A percentile compares a stretch with the other conserved stretches of the same genome.
These are phyloP conservation scores for Laothoe populi DNA, from an alignment of 2,888 invertebrate species.

Conservation along the genomic window DNA sequence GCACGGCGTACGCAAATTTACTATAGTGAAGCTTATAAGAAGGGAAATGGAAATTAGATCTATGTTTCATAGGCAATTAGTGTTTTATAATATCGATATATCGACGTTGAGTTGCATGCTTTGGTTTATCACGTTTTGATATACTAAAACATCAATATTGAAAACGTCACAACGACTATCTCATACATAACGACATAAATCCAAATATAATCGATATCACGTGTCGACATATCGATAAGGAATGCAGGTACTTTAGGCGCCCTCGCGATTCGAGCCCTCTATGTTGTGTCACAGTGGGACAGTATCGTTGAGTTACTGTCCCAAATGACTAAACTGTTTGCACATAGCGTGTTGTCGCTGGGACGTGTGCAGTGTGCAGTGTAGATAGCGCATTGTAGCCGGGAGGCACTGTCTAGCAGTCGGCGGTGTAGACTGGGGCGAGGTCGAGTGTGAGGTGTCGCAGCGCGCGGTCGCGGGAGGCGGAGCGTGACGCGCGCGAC, in stretches of 20 bases:
- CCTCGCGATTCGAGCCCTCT: constrained; percentile 31
- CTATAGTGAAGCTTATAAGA: constrained; percentile 19
- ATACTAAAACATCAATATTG: constrained; percentile 13
- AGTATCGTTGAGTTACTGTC: constrained; percentile 7
- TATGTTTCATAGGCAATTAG: constrained; percentile 16
- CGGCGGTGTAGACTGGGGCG: constrained; percentile 90
- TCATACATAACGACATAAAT: not conserved
- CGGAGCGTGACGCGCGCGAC: constrained; percentile 92
- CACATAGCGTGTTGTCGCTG: no score
- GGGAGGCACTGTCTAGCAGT: constrained; percentile 56
- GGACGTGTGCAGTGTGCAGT: no score
- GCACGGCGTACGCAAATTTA: constrained; percentile 13
- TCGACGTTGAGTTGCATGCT: constrained; percentile 8
- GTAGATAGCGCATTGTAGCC: no score
- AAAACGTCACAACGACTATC: not conserved
- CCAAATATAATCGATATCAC: constrained; percentile 19
- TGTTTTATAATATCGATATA: constrained; percentile 25
- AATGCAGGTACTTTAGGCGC: constrained; percentile 22
- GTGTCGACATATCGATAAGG: constrained; percentile 25
- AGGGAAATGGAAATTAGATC: constrained; percentile 27
- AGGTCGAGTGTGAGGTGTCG: constrained; percentile 93
- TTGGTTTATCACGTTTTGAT: constrained; percentile 21
- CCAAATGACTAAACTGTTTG: not conserved
- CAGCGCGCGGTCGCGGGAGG: constrained; percentile 92
- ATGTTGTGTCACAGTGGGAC: constrained; percentile 46